Base-by-base conservation (phyloP, 2,113 vertebrate species). In the Salvelinus sp. region DNA sequence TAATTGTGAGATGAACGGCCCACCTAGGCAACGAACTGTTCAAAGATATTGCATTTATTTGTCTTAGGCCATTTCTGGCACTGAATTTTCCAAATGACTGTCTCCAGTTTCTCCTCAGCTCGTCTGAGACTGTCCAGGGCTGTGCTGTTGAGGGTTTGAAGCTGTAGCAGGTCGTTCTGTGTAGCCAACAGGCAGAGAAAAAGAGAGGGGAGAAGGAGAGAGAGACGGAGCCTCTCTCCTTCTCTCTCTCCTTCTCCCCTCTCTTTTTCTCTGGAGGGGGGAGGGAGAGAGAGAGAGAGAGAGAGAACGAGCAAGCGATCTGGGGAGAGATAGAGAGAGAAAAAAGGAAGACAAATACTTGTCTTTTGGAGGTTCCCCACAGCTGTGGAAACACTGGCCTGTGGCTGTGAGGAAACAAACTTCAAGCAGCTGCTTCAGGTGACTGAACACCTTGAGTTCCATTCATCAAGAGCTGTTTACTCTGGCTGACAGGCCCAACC, bases 391-490 rank as follows among this genome's bases (percentile, higher is more conserved):
- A 96, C 95, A 96, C 84, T 83, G 85, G 92, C 93, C 92, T 91
- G 90, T 83, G 92, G 93, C 92, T 92, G 93, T 91, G 92, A 91
- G 93, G 90, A 44, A 92, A 88, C 70, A 92, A 90, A 92, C 94
- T 95, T 94, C 89, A 93, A 95, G 93, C 93, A 91, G 94, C 85
- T 92, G 94, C 95, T 95, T 95, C 96, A 97, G 97, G 96, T 97
- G 95, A 96, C 94, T 95, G 95, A 95, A 92, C 95, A 98, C 96
- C 95, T 97, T 96, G 92, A 95, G 93, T 93, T 93, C 94, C 95
- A 96, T 97, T 96, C 92, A 95, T 95, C 96, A 96, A 95, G 89
- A 77, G 91, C 91, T 96, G 95, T 96, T 96, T 96, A 94, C 95
- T 92, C 93, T 93, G 93, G 93, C 94, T 94, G 95, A 94, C 95